Base-by-base conservation (phyloP, 2,113 vertebrate genomes). In the Dromaius novaehollandiae region DNA sequence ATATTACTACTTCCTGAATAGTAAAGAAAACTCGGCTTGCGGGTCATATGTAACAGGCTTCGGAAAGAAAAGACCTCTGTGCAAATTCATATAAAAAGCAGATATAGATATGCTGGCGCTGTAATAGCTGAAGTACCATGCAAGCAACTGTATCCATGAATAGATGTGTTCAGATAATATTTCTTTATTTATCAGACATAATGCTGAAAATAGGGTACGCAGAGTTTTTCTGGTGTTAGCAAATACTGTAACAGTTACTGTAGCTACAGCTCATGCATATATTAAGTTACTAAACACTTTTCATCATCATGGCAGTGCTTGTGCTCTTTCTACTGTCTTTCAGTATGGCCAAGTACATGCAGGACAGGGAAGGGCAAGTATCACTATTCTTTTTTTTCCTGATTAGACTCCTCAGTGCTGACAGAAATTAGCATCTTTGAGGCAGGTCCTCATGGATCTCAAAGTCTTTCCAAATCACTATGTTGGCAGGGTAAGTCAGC, bases 121-220 rank as follows among this genome's bases (percentile, higher is more conserved):
- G 16, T 7, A 84, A 70, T 34, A 80, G 38, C 13, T 55, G 44
- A 64, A 86, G 11, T 18, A 36, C 71, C 30, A 30, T 38, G 28
- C 7, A 12, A 91, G 3, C 3, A 83, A 32, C 9, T 78, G 77
- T 81, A 55, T 55, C 16, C 12, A 28, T n/a, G 32, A 73, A 0
- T 38, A 51, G 51, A n/a, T 34, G 12, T 40, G 19, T 53, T 80
- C 48, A 15, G 26, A 14, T 4, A 13, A 6, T 36, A 19, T 58
- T 85, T 81, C 26, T 92, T 65, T 70, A 36, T n/a, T 64, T 12
- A 66, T 55, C 16, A 82, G 30, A 75, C 5, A 32, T 25, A 94
- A 56, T 0, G 0, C 11, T 69, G 53, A 74, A 58, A 56, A 74
- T 6, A 74, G 44, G 82, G 46, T 3, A 82, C 17, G 2, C 2